Evolutionary conservation across 1,140 invertebrate genomes (phyloP).

Genomic region (Lucilia cuprina): DNA sequence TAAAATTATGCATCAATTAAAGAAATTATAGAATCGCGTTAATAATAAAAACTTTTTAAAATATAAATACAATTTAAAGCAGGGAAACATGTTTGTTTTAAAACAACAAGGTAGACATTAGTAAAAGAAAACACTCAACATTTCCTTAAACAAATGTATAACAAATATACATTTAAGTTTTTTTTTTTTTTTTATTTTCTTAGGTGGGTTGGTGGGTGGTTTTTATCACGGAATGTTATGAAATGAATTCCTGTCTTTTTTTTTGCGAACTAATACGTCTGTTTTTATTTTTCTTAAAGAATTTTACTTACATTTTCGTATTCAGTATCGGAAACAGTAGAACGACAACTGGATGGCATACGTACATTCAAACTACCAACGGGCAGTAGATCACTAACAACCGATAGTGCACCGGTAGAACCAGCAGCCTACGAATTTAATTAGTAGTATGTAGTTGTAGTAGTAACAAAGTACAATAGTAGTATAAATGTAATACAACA

Average conservation of each 20-base stretch:
- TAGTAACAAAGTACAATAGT: not conserved
- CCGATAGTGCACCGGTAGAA: conserved; percentile 64
- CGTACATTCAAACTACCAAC: conserved; percentile 53
- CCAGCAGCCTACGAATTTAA: conserved; percentile 67
- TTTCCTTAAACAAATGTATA: not conserved
- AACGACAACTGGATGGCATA: conserved; percentile 74
- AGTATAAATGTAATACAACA: not conserved
- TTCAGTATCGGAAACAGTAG: conserved; percentile 93
- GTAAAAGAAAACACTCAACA: not conserved
- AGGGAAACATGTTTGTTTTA: not conserved
- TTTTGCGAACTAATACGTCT: not conserved
- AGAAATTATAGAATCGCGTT: no score
- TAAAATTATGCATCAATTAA: conserved; percentile 38
- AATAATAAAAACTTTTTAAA: not conserved
- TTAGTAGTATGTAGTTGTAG: not conserved
- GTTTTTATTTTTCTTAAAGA: not conserved
- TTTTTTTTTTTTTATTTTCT: no score
- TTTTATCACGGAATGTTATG: not conserved
- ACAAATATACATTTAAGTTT: not conserved
- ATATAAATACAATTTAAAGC: not conserved
- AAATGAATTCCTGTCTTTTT: not conserved
- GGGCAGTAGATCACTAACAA: conserved; percentile 59
- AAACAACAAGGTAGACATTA: not conserved
- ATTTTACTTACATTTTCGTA: conserved; percentile 79
- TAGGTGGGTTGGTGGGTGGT: not conserved